Conservation (phyloP, 2,888 invertebrate species). For the Lordiphosa andalusiaca region DNA sequence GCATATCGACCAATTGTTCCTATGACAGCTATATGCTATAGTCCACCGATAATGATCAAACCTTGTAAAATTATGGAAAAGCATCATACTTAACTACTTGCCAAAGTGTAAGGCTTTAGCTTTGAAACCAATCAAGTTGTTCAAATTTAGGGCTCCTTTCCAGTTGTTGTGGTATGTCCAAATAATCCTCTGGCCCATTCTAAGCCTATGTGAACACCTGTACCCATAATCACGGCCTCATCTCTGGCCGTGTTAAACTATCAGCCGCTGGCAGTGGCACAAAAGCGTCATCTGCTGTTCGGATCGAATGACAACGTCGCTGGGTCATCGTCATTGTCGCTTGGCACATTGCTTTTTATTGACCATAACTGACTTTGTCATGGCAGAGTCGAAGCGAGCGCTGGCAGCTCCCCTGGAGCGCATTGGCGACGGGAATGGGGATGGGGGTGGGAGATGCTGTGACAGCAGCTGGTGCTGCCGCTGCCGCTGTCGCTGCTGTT, state of each 20-base stretch:
- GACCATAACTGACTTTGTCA: slow-evolving; percentile 75
- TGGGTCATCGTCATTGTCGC: slow-evolving; percentile 45
- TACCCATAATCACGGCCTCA: slow-evolving; percentile 23
- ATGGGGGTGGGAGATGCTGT: slow-evolving; percentile 1
- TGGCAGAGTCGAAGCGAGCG: slow-evolving; percentile 19
- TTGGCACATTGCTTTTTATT: slow-evolving; percentile 71
- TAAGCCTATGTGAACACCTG: not conserved
- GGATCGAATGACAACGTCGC: slow-evolving; percentile 24
- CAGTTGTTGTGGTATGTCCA: no score
- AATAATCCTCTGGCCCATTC: no score
- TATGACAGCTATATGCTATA: no score
- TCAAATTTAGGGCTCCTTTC: no score
- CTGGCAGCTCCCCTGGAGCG: slow-evolving; percentile 10
- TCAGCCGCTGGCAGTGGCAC: slow-evolving; percentile 20
- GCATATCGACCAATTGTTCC: no score
- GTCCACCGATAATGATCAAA: no score
- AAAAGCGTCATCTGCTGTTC: slow-evolving; percentile 54
- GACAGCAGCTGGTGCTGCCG: slow-evolving; percentile 35
- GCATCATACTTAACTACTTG: no score
- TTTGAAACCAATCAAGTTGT: no score
- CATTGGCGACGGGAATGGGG: not conserved
- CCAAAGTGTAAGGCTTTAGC: no score
- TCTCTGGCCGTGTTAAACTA: slow-evolving; percentile 22
- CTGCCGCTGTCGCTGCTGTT: slow-evolving; percentile 36
- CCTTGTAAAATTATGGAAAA: no score